phyloP scores from a whole-genome alignment of 2,797 vertebrate species.

The Semotilus atromaculatus region DNA sequence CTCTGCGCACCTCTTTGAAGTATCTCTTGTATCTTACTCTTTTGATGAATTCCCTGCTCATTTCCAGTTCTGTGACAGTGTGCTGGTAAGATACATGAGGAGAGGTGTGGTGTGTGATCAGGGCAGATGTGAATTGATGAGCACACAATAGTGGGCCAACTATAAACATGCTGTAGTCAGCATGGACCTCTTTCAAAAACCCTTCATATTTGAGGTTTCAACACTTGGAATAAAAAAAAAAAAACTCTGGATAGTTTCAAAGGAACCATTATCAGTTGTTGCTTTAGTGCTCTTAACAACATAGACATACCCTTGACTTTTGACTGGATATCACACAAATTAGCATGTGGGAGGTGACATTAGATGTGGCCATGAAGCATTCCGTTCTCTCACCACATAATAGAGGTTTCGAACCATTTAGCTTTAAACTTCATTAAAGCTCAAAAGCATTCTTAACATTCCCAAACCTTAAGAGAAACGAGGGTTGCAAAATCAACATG shows the following conservation, averaged over 20 bases:
- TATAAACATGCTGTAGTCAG: slow-evolving; percentile 75
- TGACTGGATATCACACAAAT: slow-evolving; percentile 51
- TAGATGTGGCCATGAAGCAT: slow-evolving; percentile 57
- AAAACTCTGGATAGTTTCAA: slow-evolving; percentile 19
- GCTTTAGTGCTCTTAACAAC: slow-evolving; percentile 19
- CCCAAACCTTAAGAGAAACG: slow-evolving; percentile 46
- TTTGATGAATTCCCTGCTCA: slow-evolving; percentile 71
- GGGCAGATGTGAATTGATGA: slow-evolving; percentile 78
- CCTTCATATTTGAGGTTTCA: slow-evolving; percentile 12
- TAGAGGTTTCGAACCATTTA: slow-evolving; percentile 55
- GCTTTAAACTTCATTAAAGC: slow-evolving; percentile 55
- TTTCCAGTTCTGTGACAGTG: slow-evolving; percentile 70
- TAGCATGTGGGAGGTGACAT: slow-evolving; percentile 42
- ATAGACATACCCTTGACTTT: slow-evolving; percentile 37
- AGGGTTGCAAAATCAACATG: slow-evolving; percentile 32
- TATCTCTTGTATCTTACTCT: neutral
- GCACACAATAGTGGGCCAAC: slow-evolving; percentile 71
- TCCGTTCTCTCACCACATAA: slow-evolving; percentile 58
- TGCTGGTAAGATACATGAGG: slow-evolving; percentile 77
- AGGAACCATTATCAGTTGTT: slow-evolving; percentile 36
- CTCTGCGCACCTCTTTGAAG: neutral
- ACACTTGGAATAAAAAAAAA: slow-evolving; percentile 5
- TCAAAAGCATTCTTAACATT: slow-evolving; percentile 59
- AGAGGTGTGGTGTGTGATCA: slow-evolving; percentile 69
- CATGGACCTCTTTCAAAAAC: slow-evolving; percentile 23